Evolutionary conservation across 2,113 vertebrate species (phyloP).

Genomic region (Alouatta palliata): DNA sequence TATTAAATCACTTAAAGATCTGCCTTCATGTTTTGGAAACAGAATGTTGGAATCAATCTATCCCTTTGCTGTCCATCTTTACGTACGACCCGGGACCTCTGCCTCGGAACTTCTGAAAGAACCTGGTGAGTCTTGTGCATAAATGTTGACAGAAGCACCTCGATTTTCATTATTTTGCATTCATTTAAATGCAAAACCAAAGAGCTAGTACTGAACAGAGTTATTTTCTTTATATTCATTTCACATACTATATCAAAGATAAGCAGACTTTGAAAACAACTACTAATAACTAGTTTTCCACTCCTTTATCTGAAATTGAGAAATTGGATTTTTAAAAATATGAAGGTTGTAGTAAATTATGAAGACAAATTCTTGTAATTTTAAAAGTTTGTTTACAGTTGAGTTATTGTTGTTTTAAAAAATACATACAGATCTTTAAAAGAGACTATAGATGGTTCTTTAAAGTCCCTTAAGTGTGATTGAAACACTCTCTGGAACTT

Average conservation of each 20-base stretch:
- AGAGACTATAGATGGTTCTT: slow-evolving; percentile 43
- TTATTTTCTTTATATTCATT: slow-evolving; percentile 18
- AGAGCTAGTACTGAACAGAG: neutral
- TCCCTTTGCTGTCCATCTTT: neutral
- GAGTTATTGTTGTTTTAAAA: slow-evolving; percentile 23
- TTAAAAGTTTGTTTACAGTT: neutral
- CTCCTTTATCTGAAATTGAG: slow-evolving; percentile 23
- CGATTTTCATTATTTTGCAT: neutral
- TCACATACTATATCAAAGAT: neutral
- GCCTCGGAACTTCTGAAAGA: neutral
- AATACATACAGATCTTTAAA: slow-evolving; percentile 2
- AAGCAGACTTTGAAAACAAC: slow-evolving; percentile 35
- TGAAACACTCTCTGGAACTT: slow-evolving; percentile 15
- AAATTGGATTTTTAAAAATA: neutral
- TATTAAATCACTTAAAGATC: neutral
- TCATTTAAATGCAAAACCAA: slow-evolving; percentile 14
- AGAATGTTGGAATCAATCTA: slow-evolving; percentile 29
- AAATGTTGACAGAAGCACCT: neutral
- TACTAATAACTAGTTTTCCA: neutral
- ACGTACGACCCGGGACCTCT: neutral
- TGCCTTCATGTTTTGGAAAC: slow-evolving; percentile 62
- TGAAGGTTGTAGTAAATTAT: slow-evolving; percentile 12
- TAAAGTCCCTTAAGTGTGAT: neutral
- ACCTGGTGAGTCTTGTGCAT: slow-evolving; percentile 61
- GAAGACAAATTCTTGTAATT: slow-evolving; percentile 38